phyloP scores from a whole-genome alignment of 1,140 invertebrate genomes.

The Lerema accius region DNA sequence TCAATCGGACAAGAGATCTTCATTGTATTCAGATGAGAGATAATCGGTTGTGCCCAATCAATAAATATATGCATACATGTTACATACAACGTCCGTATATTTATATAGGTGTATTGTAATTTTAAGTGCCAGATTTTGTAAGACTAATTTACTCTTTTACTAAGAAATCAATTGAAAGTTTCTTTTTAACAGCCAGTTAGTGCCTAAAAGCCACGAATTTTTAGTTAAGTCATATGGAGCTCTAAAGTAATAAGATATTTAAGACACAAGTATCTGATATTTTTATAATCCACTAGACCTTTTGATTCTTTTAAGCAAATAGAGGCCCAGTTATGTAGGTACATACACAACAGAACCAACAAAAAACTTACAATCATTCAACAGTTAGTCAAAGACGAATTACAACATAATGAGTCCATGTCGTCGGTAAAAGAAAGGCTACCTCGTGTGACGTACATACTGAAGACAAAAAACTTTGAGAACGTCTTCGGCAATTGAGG shows the following conservation, averaged over 20 bases:
- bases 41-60: conserved; percentile 47
- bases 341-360: too few species aligned
- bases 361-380: not conserved
- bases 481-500: conserved; percentile 53
- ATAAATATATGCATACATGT: conserved; percentile 41
- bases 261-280: too few species aligned
- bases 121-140: too few species aligned
- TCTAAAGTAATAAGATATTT: too few species aligned
- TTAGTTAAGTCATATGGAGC: too few species aligned
- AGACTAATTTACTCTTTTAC: too few species aligned
- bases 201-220: too few species aligned
- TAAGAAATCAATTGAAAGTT: too few species aligned
- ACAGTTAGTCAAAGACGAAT: not conserved
- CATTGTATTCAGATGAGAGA: conserved; percentile 65
- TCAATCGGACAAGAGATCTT: conserved; percentile 48
- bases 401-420: conserved; percentile 10
- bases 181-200: too few species aligned
- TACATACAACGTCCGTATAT: not conserved
- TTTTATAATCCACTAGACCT: too few species aligned
- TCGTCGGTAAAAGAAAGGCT: not conserved
- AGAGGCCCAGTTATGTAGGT: too few species aligned
- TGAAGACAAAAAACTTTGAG: conserved; percentile 27
- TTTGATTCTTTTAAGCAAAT: not conserved
- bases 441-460: conserved; percentile 4
- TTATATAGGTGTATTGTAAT: too few species aligned